Base-by-base conservation (phyloP, 2,113 vertebrate species). In the Poeciliopsis prolifica region DNA sequence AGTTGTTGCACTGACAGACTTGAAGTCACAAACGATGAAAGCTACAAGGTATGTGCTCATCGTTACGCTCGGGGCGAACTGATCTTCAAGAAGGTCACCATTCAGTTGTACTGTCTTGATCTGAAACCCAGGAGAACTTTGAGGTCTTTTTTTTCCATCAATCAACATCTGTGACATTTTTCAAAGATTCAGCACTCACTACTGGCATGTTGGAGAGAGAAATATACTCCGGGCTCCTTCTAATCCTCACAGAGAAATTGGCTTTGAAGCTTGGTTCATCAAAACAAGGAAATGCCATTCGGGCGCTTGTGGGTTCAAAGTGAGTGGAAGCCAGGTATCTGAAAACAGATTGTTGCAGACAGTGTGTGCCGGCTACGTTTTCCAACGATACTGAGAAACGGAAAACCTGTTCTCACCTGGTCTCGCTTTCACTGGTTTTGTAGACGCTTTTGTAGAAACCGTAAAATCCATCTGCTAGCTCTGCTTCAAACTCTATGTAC, bases 191-290 rank as follows among this genome's bases (percentile, higher is more conserved):
- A 69, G 35, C 26, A 87, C 93, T 91, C 87, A 95, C 95, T 24
- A 93, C 60, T 29, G 94, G 94, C 94, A 95, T 95, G 83, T 95
- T 95, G 75, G 95, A 95, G 33, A 95, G 69, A 54, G 94, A 86
- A 74, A 94, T 93, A 72, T 92, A 83, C 70, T 86, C 82, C 0
- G 76, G 74, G 68, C 68, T 90, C 58, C 94, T 92, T 75, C 92
- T 92, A 74, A 94, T 92, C 61, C 79, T 83, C 6, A 95, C 54
- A 1, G 92, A 89, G 87, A 93, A 95, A 81, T 93, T 95, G 63
- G 95, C 94, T 87, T 95, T 95, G 81, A 95, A 95, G 70, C 62
- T 85, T 5, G 95, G 94, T 79, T 95, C 95, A 69, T 95, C 94
- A 1, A 95, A 95, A 90, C 95, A 95, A 3, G 95, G 94, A 71